Conservation (phyloP, 2,888 invertebrate genomes). For the Dyspetes luteomarginatus region DNA sequence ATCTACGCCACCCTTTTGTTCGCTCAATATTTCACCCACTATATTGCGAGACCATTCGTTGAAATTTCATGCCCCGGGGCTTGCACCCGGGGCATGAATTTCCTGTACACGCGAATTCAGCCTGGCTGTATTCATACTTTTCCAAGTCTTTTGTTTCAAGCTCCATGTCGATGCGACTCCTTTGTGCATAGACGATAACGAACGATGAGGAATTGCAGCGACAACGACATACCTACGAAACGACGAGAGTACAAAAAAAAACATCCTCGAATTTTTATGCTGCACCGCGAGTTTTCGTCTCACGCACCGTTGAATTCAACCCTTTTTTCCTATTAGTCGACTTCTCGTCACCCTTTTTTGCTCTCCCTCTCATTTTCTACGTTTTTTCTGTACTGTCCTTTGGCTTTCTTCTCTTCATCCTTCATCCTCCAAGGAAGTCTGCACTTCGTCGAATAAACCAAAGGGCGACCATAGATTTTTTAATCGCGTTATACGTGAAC, state of each 20-base stretch:
- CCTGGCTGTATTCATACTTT: background rate
- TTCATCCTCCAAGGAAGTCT: background rate
- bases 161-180: slow-evolving; percentile 8
- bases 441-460: background rate
- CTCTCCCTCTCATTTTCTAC: background rate
- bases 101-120: slow-evolving; percentile 7
- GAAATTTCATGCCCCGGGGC: slow-evolving; percentile 40
- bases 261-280: slow-evolving; percentile 17
- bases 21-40: background rate
- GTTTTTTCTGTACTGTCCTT: slow-evolving; percentile 2
- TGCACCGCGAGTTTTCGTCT: slow-evolving; percentile 3
- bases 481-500: background rate
- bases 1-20: slow-evolving; percentile 8
- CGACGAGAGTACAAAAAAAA: slow-evolving; percentile 27
- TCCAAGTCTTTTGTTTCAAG: slow-evolving; percentile 40
- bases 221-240: background rate
- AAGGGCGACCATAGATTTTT: background rate
- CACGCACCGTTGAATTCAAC: background rate
- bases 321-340: slow-evolving; percentile 20
- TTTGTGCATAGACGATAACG: slow-evolving; percentile 21
- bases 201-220: slow-evolving; percentile 4
- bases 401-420: background rate
- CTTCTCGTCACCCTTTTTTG: slow-evolving; percentile 5
- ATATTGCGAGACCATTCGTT: slow-evolving; percentile 1
- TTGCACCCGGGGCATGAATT: slow-evolving; percentile 4